A percentile compares a stretch with the other conserved stretches of the same genome.
Evolutionary conservation across 2,888 invertebrate genomes (phyloP).

Genomic region (Steromphala cineraria): DNA sequence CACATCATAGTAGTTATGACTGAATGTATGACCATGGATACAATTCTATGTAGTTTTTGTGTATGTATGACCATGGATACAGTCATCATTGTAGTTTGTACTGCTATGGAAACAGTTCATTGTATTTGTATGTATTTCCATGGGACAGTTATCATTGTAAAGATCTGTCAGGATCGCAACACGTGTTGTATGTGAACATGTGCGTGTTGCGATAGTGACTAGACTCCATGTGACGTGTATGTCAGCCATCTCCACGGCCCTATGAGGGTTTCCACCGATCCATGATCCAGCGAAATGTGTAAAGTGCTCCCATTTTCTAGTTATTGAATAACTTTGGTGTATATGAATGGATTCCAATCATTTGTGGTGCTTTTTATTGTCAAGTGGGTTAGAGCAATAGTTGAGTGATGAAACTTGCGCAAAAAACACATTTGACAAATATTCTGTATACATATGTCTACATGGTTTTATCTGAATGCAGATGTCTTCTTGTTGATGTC

Average conservation of each 20-base stretch:
- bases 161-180: background rate
- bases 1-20: conserved; percentile 5
- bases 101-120: conserved; percentile 6
- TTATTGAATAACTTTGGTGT: conserved; percentile 8
- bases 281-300: conserved; percentile 5
- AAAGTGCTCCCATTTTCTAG: conserved; percentile 9
- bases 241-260: background rate
- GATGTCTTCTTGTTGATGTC: too few relatives aligned
- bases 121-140: conserved; percentile 16
- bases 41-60: conserved; percentile 14
- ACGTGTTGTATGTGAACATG: background rate
- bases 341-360: conserved; percentile 15
- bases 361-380: conserved; percentile 11
- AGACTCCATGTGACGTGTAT: background rate
- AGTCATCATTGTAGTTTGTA: conserved; percentile 11
- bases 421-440: background rate
- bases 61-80: conserved; percentile 14
- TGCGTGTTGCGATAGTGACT: background rate
- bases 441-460: background rate
- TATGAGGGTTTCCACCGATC: background rate
- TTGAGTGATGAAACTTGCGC: conserved; percentile 8
- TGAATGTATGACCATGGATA: conserved; percentile 13
- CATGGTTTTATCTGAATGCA: too few relatives aligned
- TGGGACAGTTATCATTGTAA: conserved; percentile 7
- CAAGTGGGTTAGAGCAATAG: background rate